Conservation (phyloP, 2,797 vertebrate genomes). For the Chromis chromis region DNA sequence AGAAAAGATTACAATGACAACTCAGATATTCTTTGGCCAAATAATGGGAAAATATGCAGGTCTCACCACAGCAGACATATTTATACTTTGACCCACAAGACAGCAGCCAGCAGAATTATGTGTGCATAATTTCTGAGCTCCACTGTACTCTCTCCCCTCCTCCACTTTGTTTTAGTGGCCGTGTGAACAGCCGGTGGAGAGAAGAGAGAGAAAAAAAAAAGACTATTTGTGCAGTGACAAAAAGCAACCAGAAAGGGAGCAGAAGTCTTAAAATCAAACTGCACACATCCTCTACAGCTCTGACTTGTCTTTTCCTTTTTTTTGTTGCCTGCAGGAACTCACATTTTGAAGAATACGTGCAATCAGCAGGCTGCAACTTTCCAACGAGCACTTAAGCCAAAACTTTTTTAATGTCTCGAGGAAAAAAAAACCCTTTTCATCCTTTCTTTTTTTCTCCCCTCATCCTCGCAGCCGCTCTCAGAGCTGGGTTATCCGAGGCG, state of each 20-base stretch:
- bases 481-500: constrained; percentile 23
- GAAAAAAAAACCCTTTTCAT: constrained; percentile 19
- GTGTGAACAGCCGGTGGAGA: constrained; percentile 67
- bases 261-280: constrained; percentile 45
- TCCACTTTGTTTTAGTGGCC: constrained; percentile 74
- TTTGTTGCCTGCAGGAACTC: constrained; percentile 1
- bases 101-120: constrained; percentile 42
- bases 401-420: constrained; percentile 57
- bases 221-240: constrained; percentile 64
- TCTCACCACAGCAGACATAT: constrained; percentile 34
- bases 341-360: constrained; percentile 16
- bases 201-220: constrained; percentile 16
- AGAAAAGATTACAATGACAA: constrained; percentile 66
- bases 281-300: constrained; percentile 29
- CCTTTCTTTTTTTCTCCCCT: not conserved
- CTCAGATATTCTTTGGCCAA: constrained; percentile 50
- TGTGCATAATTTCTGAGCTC: constrained; percentile 61
- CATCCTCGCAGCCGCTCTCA: constrained; percentile 25
- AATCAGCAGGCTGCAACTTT: constrained; percentile 67
- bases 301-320: not conserved
- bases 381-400: constrained; percentile 39
- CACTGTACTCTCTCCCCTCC: constrained; percentile 72
- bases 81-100: constrained; percentile 28
- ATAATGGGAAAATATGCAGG: constrained; percentile 42
- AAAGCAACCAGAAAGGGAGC: constrained; percentile 48